Percentiles rank a stretch among this genome's conserved stretches.
Evolutionary conservation across 2,888 invertebrate species (phyloP).

Genomic region (Glaucopsyche alexis): DNA sequence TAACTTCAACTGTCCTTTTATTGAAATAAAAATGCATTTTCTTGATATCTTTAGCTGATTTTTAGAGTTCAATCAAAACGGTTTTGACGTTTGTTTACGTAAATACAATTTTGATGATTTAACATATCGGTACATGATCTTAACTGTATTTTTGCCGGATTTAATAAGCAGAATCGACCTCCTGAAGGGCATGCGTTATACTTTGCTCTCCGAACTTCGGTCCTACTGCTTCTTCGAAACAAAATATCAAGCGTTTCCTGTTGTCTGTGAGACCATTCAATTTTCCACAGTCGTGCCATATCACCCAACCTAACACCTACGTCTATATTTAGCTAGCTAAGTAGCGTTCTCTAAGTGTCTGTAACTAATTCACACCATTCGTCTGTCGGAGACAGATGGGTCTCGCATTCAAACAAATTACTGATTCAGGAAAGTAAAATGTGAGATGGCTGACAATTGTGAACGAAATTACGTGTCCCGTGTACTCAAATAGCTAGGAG

Average conservation of each 20-base stretch:
- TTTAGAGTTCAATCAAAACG: too few relatives aligned
- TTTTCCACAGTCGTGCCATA: neutral
- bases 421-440: slow-evolving; percentile 20
- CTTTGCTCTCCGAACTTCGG: too few relatives aligned
- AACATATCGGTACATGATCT: too few relatives aligned
- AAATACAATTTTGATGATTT: too few relatives aligned
- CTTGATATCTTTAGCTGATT: too few relatives aligned
- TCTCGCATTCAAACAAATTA: slow-evolving; percentile 12
- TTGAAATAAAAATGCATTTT: too few relatives aligned
- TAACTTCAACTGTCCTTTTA: too few relatives aligned
- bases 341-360: neutral
- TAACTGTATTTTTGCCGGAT: too few relatives aligned
- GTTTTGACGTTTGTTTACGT: too few relatives aligned
- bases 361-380: slow-evolving; percentile 40
- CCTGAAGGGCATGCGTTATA: too few relatives aligned
- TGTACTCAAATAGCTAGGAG: neutral
- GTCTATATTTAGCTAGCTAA: neutral
- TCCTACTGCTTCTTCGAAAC: too few relatives aligned
- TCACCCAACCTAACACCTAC: neutral
- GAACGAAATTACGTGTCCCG: slow-evolving; percentile 4
- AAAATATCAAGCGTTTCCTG: neutral
- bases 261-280: neutral
- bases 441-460: slow-evolving; percentile 18
- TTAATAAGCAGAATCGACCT: too few relatives aligned
- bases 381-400: slow-evolving; percentile 2